Conservation (phyloP, 1,140 invertebrate genomes). For the Trissolcus basalis region DNA sequence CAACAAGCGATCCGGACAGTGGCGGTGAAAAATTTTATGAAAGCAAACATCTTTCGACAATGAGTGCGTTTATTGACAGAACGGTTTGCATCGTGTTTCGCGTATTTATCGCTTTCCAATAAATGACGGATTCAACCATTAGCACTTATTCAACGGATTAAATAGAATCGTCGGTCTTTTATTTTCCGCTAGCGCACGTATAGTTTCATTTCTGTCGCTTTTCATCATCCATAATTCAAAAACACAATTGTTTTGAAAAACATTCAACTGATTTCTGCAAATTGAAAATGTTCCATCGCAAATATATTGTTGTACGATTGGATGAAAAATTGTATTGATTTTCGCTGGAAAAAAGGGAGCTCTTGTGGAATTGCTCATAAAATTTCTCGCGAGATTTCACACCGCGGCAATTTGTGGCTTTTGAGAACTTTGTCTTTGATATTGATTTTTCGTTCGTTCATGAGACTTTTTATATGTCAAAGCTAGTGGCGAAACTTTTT, state of each 20-base stretch:
- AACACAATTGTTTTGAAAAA: background rate
- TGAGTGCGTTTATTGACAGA: slow-evolving; percentile 22
- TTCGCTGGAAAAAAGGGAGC: too few relatives aligned
- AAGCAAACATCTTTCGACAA: slow-evolving; percentile 36
- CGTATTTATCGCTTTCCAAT: slow-evolving; percentile 45
- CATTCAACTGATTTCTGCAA: too few relatives aligned
- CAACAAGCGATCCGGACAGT: slow-evolving; percentile 20
- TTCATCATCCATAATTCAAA: too few relatives aligned
- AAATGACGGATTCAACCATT: slow-evolving; percentile 22
- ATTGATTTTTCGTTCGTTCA: slow-evolving; percentile 33
- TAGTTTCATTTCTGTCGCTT: background rate
- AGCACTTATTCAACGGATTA: slow-evolving; percentile 15
- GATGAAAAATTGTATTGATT: too few relatives aligned
- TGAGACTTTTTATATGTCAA: slow-evolving; percentile 20
- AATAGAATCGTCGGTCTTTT: slow-evolving; percentile 5
- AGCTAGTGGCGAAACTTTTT: slow-evolving; percentile 22
- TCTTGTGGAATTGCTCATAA: too few relatives aligned
- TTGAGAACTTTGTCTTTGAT: background rate
- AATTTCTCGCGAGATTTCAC: too few relatives aligned
- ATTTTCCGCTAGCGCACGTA: background rate
- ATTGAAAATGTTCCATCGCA: too few relatives aligned
- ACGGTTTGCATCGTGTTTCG: slow-evolving; percentile 12
- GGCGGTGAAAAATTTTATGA: slow-evolving; percentile 28
- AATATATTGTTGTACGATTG: too few relatives aligned
- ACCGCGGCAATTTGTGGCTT: too few relatives aligned